These are phyloP conservation scores for Antigone vipio DNA, from an alignment of 2,113 vertebrate genomes.

Conservation along the genomic window DNA sequence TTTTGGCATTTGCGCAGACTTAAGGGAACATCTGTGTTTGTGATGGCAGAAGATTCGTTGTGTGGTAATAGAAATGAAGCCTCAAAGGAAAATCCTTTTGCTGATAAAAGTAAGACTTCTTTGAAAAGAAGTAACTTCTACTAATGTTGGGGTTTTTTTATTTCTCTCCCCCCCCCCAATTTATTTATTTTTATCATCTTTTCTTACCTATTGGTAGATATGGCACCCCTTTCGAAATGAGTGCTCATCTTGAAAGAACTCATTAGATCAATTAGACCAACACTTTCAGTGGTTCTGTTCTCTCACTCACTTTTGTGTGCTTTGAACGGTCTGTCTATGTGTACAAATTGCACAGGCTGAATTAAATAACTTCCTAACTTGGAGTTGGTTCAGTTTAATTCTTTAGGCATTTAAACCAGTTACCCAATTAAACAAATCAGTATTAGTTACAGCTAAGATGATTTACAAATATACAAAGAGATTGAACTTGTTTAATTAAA, in stretches of 20 bases:
- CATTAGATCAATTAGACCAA: neutral
- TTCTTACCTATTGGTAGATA: neutral
- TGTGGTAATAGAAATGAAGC: neutral
- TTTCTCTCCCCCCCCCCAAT: accelerated
- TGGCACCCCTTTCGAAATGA: neutral
- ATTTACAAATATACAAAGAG: neutral
- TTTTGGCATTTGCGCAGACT: neutral
- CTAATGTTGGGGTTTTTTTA: neutral
- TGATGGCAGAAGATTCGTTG: neutral
- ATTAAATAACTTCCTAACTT: neutral
- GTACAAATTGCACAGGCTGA: neutral
- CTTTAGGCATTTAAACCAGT: neutral
- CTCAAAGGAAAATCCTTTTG: neutral
- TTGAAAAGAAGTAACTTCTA: neutral
- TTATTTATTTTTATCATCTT: neutral
- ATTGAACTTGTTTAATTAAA: neutral
- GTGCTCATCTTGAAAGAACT: neutral
- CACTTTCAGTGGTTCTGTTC: neutral
- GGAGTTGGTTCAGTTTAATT: neutral
- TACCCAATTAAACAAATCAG: neutral
- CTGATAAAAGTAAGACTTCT: neutral
- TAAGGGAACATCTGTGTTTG: constrained; percentile 31
- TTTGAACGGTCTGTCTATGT: neutral
- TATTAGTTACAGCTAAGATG: neutral
- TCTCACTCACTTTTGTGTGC: neutral